A percentile compares a stretch with the other conserved stretches of the same genome.
Conservation (phyloP, 2,888 invertebrate genomes). For the Prostheceraeus crozeri region DNA sequence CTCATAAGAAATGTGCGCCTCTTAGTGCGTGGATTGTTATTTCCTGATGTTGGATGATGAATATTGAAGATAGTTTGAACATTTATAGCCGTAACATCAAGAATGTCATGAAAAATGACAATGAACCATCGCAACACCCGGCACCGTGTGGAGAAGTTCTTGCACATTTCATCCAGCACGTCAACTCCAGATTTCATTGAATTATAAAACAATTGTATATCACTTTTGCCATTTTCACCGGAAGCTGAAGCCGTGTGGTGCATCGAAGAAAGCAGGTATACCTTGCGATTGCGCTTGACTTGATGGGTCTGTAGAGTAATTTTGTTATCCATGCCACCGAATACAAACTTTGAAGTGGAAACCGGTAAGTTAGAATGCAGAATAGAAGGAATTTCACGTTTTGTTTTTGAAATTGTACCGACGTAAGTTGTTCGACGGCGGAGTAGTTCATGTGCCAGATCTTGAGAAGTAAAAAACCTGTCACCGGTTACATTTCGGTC, state of each 20-base stretch:
- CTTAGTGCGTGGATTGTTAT: not conserved
- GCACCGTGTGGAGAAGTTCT: constrained; percentile 5
- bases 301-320: constrained; percentile 21
- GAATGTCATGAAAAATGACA: constrained; percentile 14
- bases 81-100: constrained; percentile 5
- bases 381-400: constrained; percentile 19
- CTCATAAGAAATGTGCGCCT: constrained; percentile 10
- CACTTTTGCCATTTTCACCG: constrained; percentile 25
- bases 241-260: constrained; percentile 7
- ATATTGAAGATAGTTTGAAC: constrained; percentile 1
- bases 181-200: constrained; percentile 11
- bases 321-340: constrained; percentile 17
- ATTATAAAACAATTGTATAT: constrained; percentile 28
- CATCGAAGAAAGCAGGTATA: constrained; percentile 27
- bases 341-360: too few species aligned
- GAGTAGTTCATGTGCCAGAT: constrained; percentile 14
- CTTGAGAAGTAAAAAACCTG: constrained; percentile 24
- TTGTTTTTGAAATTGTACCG: constrained; percentile 9
- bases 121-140: constrained; percentile 12
- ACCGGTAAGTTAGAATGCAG: too few species aligned
- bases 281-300: constrained; percentile 10
- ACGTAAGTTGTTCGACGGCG: constrained; percentile 20
- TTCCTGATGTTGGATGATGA: not conserved
- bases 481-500: constrained; percentile 26
- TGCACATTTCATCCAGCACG: constrained; percentile 16